Evolutionary conservation across 2,797 vertebrate genomes (phyloP).

Genomic region (Gymnocypris eckloni): DNA sequence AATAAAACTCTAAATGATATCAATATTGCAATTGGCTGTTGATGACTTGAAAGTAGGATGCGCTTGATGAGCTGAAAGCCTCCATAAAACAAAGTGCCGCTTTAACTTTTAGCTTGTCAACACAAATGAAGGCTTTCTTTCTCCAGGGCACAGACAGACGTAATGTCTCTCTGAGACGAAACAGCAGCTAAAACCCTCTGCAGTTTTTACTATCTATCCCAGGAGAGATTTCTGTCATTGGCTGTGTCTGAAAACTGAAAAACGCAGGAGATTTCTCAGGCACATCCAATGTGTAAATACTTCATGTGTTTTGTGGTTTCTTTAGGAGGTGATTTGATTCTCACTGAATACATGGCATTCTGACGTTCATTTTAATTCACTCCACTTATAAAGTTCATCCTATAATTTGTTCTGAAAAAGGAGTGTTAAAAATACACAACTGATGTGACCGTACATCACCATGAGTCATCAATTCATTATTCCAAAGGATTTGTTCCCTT

Average conservation of each 20-base stretch:
- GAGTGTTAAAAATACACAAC: background rate
- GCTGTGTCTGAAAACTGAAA: background rate
- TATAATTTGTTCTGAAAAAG: background rate
- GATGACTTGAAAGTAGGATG: conserved; percentile 29
- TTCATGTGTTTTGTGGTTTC: background rate
- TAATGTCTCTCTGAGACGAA: conserved; percentile 44
- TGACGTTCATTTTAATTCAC: background rate
- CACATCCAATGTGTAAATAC: background rate
- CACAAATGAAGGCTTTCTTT: conserved; percentile 78
- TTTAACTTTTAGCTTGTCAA: conserved; percentile 69
- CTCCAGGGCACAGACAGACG: conserved; percentile 55
- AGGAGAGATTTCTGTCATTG: background rate
- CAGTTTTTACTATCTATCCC: background rate
- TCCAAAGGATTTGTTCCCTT: background rate
- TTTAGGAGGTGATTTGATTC: background rate
- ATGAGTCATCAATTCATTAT: background rate
- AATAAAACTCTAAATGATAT: conserved; percentile 26
- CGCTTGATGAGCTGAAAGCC: conserved; percentile 5
- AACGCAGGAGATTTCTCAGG: background rate
- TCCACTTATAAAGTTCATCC: no score
- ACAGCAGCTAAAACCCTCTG: conserved; percentile 21
- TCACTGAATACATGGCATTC: background rate
- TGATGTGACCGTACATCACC: background rate
- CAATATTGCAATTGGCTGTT: conserved; percentile 33
- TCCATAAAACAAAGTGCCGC: conserved; percentile 34